Percentiles rank a stretch among this genome's conserved stretches.
phyloP scores from a whole-genome alignment of 2,888 invertebrate genomes.

The Halocaridina rubra region DNA sequence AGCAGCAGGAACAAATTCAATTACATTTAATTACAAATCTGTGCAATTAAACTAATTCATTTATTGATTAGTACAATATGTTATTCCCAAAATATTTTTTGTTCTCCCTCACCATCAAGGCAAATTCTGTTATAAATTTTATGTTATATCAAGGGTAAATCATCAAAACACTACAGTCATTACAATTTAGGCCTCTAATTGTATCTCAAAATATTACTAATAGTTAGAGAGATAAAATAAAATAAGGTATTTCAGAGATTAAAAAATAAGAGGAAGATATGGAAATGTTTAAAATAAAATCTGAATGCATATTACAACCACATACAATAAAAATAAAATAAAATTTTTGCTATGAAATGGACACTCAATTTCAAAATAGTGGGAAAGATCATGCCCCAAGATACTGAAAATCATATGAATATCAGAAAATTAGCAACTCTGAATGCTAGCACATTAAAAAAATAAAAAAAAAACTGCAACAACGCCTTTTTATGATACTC shows the following conservation, averaged over 20 bases:
- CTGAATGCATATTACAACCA: constrained; percentile 45
- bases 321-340: constrained; percentile 46
- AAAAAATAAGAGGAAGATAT: constrained; percentile 25
- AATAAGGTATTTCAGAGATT: constrained; percentile 41
- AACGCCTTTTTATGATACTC: constrained; percentile 9
- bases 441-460: constrained; percentile 25
- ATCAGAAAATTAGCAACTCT: constrained; percentile 37
- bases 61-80: constrained; percentile 3
- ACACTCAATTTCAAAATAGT: constrained; percentile 32
- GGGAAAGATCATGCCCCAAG: constrained; percentile 40
- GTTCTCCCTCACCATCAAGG: too few species aligned
- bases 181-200: constrained; percentile 42
- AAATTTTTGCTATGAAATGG: constrained; percentile 29
- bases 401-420: constrained; percentile 10
- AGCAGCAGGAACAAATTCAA: constrained; percentile 15
- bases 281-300: too few species aligned
- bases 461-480: constrained; percentile 9
- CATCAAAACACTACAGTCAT: constrained; percentile 55
- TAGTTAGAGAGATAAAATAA: constrained; percentile 25
- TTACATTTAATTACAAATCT: not conserved
- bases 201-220: not conserved
- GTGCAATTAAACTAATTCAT: not conserved
- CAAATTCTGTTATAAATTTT: too few species aligned
- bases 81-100: constrained; percentile 16
- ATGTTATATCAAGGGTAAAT: too few species aligned